Base-by-base conservation (phyloP, 2,113 vertebrate genomes). In the Ammodytes marinus region DNA sequence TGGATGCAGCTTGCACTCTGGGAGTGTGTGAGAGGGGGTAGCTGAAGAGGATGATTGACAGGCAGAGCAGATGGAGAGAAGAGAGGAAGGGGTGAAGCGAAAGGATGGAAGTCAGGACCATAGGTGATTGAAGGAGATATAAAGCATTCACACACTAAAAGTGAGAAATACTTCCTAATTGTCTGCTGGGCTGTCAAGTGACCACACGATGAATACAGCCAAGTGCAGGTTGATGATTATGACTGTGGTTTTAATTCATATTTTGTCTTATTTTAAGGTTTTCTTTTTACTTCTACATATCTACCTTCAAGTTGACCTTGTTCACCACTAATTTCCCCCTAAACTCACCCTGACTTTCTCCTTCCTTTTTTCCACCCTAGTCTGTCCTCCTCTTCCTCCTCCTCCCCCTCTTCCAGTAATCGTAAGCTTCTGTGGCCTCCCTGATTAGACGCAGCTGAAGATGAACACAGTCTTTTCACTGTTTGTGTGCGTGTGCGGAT, bases 361-460 rank as follows among this genome's bases (percentile, higher is more conserved):
- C 69, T 45, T 64, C 57, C 4, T 77, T 49, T 39, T 45, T 49
- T 70, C 84, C 27, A 27, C 27, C 40, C 72, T 79, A 15, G 0
- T 50, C 67, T 53, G 69, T 60, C 78, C 85, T 73, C 82, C 39
- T 71, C 74, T 60, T 70, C 46, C 14, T 79, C 69, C 58, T 75
- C 84, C 13, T 19, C 39, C 75, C 64, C 27, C 66, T 77, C 83
- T 92, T 89, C 89, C 92, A 77, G 88, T 88, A 90, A 93, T 87
- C 53, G 80, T 85, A 78, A 74, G 84, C 86, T 86, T 89, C 80
- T 70, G 67, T 80, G 86, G 86, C 67, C 73, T 88, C 82, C 74
- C 73, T 90, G 86, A 94, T 90, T 90, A 87, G 77, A 91, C 84
- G 80, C 91, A 84, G 76, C 83, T 86, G 79, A 86, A 80, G 76